These are phyloP conservation scores for Drosophila basisetae DNA, from an alignment of 2,888 invertebrate species.

Conservation along the genomic window DNA sequence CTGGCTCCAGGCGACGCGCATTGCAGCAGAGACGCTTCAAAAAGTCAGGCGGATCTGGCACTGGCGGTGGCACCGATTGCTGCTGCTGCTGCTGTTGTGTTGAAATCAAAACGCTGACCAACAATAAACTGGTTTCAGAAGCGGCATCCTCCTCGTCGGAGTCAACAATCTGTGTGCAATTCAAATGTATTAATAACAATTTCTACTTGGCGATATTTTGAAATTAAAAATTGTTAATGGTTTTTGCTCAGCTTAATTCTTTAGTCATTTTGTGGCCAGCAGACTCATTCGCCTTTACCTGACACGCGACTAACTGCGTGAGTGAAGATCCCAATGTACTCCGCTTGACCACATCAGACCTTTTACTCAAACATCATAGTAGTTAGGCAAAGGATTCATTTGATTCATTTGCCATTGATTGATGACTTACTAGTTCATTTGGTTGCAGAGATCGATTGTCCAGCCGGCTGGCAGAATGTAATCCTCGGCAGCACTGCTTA, in stretches of 20 bases:
- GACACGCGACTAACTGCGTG: slow-evolving; percentile 77
- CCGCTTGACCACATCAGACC: slow-evolving; percentile 71
- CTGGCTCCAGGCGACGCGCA: slow-evolving; percentile 66
- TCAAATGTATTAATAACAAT: slow-evolving; percentile 8
- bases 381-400: background rate
- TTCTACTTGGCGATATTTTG: background rate
- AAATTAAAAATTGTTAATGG: background rate
- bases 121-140: slow-evolving; percentile 19
- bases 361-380: slow-evolving; percentile 80
- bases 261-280: slow-evolving; percentile 64
- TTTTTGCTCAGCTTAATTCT: slow-evolving; percentile 55
- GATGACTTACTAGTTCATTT: slow-evolving; percentile 61
- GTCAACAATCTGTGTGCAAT: slow-evolving; percentile 57
- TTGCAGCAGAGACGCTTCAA: slow-evolving; percentile 54
- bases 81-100: slow-evolving; percentile 6
- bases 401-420: background rate
- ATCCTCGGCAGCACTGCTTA: slow-evolving; percentile 51
- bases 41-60: slow-evolving; percentile 64
- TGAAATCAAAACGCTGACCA: slow-evolving; percentile 25
- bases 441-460: slow-evolving; percentile 55
- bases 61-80: slow-evolving; percentile 15
- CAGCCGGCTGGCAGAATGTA: slow-evolving; percentile 61
- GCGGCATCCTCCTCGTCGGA: slow-evolving; percentile 65
- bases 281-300: slow-evolving; percentile 19
- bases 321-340: slow-evolving; percentile 16